phyloP scores from a whole-genome alignment of 2,797 vertebrate species.

The Esox masquinongy region DNA sequence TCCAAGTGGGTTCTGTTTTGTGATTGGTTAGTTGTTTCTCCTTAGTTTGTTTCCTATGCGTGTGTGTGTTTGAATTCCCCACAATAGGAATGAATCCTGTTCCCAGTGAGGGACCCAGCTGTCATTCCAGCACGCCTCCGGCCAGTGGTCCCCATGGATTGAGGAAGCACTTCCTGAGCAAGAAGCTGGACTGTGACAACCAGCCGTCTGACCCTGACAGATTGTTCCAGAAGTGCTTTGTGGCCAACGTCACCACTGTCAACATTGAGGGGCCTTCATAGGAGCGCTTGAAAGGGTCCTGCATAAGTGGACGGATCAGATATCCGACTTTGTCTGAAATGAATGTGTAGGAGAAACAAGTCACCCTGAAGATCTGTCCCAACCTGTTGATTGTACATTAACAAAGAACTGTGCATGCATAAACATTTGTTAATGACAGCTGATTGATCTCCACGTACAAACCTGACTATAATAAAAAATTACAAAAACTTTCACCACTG shows the following conservation, averaged over 20 bases:
- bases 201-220: conserved; percentile 66
- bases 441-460: no score
- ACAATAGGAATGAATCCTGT: background rate
- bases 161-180: conserved; percentile 70
- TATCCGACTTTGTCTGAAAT: background rate
- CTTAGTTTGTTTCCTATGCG: background rate
- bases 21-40: background rate
- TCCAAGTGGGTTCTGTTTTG: background rate
- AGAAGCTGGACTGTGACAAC: conserved; percentile 74
- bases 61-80: background rate
- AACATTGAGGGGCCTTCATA: conserved; percentile 71
- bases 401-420: background rate
- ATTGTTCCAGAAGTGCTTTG: conserved; percentile 77
- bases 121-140: background rate
- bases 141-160: conserved; percentile 60
- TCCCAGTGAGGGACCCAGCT: background rate
- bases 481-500: no score
- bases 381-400: background rate
- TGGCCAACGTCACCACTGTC: conserved; percentile 67
- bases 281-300: background rate
- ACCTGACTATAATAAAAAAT: no score
- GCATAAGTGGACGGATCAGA: background rate
- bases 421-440: no score
- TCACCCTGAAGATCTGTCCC: background rate
- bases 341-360: background rate